Base-by-base conservation (phyloP, 2,113 vertebrate genomes). In the Colaptes auratus region DNA sequence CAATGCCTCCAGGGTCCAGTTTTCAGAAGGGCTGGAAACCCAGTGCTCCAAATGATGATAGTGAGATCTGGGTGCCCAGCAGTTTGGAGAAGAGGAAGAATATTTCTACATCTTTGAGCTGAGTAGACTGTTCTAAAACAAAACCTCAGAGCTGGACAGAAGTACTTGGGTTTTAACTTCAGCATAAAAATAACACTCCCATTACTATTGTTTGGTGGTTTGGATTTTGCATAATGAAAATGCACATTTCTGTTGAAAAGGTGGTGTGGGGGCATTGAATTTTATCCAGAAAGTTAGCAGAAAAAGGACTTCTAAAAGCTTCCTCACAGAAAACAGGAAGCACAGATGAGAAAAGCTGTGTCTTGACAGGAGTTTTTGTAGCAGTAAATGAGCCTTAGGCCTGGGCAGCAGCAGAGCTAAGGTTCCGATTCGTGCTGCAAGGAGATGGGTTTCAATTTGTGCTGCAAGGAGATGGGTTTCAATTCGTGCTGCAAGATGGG, bases 171-270 rank as follows among this genome's bases (percentile, higher is more conserved):
- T 66, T 88, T 48, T 75, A 84, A 82, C 9, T 11, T 82, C 82
- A 27, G 1, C 14, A 23, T 69, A 85, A 84, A 88, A 89, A 30
- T 48, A 65, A 89, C 35, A 39, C 5, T 75, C 25, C 30, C 16
- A 14, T 60, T 42, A 52, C 42, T 27, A n/a, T 23, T 71, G 24
- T 27, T 66, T 31, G 25, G 24, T 61, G 46, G 18, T 69, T 92
- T 82, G 75, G 39, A 85, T 73, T 94, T 46, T 76, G 39, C 31
- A 31, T 78, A 85, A n/a, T 7, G 10, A 59, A 82, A 82, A 63
- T 6, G 3, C 5, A n/a, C 1, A 4, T 56, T 91, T 79, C 60
- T 86, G 28, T 39, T 85, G 30, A 73, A 76, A 91, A 78, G 25
- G 28, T 6, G 9, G 9, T 0, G 3, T 20, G 19, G 10, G 10